Percentiles rank a stretch among this genome's conserved stretches.
phyloP scores from a whole-genome alignment of 2,797 vertebrate genomes.

The Kryptopterus vitreolus region DNA sequence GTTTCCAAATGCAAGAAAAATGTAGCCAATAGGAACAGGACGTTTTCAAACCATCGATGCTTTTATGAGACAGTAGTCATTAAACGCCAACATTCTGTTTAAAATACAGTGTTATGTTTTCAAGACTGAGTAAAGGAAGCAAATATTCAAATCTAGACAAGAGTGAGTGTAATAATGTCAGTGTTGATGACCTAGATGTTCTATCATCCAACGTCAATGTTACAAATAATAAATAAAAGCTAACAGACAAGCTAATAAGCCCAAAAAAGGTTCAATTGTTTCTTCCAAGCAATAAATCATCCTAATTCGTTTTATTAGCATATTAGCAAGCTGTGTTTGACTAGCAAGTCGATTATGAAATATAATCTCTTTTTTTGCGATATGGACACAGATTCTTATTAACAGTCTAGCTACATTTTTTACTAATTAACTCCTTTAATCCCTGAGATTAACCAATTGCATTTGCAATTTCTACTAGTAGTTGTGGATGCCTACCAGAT shows the following conservation, averaged over 20 bases:
- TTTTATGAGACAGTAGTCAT: neutral
- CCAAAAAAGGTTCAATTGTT: neutral
- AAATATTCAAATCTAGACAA: constrained; percentile 2
- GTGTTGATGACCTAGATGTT: neutral
- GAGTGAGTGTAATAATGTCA: neutral
- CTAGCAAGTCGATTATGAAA: no score
- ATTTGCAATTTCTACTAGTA: no score
- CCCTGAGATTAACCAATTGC: neutral
- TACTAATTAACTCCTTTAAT: neutral
- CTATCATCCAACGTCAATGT: neutral
- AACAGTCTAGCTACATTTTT: neutral
- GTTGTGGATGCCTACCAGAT: no score
- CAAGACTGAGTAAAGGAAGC: neutral
- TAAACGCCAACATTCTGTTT: neutral
- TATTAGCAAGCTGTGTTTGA: constrained; percentile 16
- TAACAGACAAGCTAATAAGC: neutral
- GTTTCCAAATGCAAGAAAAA: neutral
- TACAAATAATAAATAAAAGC: constrained; percentile 32
- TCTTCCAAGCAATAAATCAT: neutral
- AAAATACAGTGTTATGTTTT: neutral
- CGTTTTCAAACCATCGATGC: neutral
- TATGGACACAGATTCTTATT: neutral
- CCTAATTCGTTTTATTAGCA: neutral
- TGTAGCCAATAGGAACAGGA: neutral
- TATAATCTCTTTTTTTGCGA: no score